Evolutionary conservation across 2,113 vertebrate genomes (phyloP).

Genomic region (Oncorhynchus tshawytscha): DNA sequence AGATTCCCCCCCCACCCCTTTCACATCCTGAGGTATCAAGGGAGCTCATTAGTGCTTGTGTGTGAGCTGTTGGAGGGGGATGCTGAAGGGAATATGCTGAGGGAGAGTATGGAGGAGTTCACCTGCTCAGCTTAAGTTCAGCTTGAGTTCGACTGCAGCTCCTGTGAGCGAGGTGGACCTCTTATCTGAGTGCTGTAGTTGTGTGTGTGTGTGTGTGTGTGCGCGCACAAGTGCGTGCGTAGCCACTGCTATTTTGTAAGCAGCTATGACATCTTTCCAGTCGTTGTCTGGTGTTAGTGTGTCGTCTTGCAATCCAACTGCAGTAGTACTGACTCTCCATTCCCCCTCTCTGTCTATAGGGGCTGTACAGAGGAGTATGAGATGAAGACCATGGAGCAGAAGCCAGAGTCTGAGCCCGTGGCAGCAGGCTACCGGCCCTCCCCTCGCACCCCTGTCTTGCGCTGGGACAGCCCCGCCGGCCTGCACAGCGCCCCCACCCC

Average conservation of each 20-base stretch:
- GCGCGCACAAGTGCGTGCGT: not conserved
- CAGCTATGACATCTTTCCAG: no score
- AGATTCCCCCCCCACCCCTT: conserved; percentile 12
- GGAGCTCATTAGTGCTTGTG: no score
- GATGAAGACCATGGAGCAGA: conserved; percentile 81
- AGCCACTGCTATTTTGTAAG: no score
- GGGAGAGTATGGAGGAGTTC: conserved; percentile 34
- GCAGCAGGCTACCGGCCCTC: conserved; percentile 75
- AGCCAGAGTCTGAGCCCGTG: conserved; percentile 77
- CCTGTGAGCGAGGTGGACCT: conserved; percentile 9
- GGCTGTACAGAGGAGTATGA: conserved; percentile 88
- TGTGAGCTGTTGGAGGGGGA: no score
- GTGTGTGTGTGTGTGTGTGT: no score
- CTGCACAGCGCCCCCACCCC: conserved; percentile 70
- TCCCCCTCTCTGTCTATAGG: conserved; percentile 55
- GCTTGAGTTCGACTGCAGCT: no score
- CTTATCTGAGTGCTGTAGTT: not conserved
- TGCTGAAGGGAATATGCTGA: no score
- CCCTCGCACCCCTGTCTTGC: conserved; percentile 77
- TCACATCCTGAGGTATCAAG: not conserved
- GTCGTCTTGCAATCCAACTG: no score
- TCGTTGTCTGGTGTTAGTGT: no score
- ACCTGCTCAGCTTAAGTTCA: no score
- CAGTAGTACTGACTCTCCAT: no score
- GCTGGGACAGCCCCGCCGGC: conserved; percentile 82